These are phyloP conservation scores for Hafferia zeledoni DNA, from an alignment of 2,797 vertebrate genomes.

Conservation along the genomic window DNA sequence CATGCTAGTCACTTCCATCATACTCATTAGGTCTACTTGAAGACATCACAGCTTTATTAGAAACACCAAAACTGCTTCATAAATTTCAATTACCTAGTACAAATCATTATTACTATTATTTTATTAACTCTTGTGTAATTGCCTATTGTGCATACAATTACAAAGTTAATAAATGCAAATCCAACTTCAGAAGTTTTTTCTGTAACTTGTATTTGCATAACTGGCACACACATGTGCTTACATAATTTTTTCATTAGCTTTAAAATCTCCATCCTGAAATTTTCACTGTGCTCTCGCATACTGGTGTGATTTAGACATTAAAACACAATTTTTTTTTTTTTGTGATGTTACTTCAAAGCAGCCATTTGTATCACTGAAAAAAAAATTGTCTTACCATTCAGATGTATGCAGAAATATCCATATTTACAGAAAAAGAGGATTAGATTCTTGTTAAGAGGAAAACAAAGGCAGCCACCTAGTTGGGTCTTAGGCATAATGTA, in stretches of 20 bases:
- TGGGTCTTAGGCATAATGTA: background rate
- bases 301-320: background rate
- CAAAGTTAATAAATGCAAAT: constrained; percentile 34
- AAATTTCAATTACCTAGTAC: constrained; percentile 58
- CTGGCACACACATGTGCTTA: background rate
- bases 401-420: background rate
- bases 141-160: constrained; percentile 42
- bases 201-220: background rate
- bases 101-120: constrained; percentile 58
- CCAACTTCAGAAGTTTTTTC: background rate
- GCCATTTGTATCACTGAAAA: background rate
- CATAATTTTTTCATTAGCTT: background rate
- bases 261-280: background rate
- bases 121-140: constrained; percentile 59
- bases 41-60: constrained; percentile 55
- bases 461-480: background rate
- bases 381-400: background rate
- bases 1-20: constrained; percentile 27
- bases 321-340: background rate
- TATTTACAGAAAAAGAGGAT: background rate
- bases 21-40: constrained; percentile 42
- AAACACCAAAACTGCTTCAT: constrained; percentile 52
- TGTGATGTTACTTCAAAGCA: background rate
- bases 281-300: background rate
- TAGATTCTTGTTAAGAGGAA: background rate